Conservation (phyloP, 2,797 vertebrate genomes). For the Macrochelys suwanniensis region DNA sequence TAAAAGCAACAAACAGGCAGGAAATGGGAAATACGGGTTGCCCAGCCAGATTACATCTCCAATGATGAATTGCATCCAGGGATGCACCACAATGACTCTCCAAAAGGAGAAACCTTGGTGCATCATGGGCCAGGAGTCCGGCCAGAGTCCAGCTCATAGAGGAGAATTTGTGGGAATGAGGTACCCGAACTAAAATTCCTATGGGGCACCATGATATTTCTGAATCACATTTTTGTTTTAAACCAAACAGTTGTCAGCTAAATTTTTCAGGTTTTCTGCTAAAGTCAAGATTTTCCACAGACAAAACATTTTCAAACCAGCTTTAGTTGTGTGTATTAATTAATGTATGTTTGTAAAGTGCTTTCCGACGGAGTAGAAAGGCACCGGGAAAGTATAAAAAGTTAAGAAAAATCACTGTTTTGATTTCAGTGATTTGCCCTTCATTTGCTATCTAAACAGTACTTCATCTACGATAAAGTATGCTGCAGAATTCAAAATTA, state of each 20-base stretch:
- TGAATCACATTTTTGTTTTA: background rate
- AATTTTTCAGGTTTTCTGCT: slow-evolving; percentile 29
- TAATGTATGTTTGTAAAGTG: slow-evolving; percentile 59
- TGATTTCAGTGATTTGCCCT: slow-evolving; percentile 67
- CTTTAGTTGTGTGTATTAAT: slow-evolving; percentile 27
- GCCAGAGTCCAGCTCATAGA: background rate
- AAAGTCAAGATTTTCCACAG: slow-evolving; percentile 39
- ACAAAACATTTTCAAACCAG: slow-evolving; percentile 39
- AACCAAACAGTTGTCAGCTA: slow-evolving; percentile 3
- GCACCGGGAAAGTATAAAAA: slow-evolving; percentile 66
- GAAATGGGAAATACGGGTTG: no score
- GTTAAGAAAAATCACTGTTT: slow-evolving; percentile 69
- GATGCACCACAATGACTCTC: background rate
- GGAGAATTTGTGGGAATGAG: background rate
- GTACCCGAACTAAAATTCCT: background rate
- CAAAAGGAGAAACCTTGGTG: background rate
- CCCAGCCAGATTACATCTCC: no score
- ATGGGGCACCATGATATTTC: background rate
- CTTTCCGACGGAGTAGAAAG: slow-evolving; percentile 68
- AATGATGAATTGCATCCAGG: background rate
- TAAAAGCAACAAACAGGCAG: no score
- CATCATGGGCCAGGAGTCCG: background rate
- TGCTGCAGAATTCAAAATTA: slow-evolving; percentile 62
- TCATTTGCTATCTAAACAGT: slow-evolving; percentile 67
- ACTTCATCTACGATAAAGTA: slow-evolving; percentile 53